phyloP scores from a whole-genome alignment of 2,797 vertebrate species.

The Rhyacichthys aspro region DNA sequence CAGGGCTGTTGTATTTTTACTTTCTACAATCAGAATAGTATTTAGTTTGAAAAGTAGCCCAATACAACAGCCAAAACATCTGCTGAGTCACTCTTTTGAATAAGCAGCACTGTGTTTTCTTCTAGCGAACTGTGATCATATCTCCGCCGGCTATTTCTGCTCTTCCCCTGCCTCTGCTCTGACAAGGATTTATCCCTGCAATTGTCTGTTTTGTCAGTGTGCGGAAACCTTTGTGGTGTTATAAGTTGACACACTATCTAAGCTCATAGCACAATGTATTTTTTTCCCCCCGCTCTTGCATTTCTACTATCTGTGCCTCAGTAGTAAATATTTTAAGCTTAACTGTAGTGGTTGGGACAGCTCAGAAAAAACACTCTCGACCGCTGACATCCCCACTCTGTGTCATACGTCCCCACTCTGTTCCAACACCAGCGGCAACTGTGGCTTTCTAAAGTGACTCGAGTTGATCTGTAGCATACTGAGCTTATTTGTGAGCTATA shows the following conservation, averaged over 20 bases:
- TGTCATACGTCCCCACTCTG: conserved; percentile 15
- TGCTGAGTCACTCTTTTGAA: not conserved
- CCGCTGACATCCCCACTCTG: conserved; percentile 32
- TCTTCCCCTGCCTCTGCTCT: conserved; percentile 14
- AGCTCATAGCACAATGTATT: conserved; percentile 6
- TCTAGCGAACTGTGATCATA: not conserved
- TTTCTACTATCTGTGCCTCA: conserved; percentile 8
- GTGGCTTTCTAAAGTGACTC: conserved; percentile 31
- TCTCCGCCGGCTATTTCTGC: conserved; percentile 9
- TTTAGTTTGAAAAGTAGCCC: no score
- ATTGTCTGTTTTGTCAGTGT: conserved; percentile 3
- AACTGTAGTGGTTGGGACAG: conserved; percentile 25
- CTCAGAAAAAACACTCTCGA: conserved; percentile 29
- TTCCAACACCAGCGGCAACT: conserved; percentile 22
- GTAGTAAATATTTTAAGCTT: conserved; percentile 52
- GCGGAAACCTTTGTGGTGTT: conserved; percentile 12
- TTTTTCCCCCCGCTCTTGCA: conserved; percentile 11
- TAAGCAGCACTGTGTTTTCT: not conserved
- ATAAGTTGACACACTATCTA: conserved; percentile 17
- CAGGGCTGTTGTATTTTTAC: not conserved
- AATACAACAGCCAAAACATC: not conserved
- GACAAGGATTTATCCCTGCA: conserved; percentile 20
- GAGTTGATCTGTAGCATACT: conserved; percentile 27
- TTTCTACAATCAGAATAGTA: not conserved
- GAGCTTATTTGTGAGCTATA: conserved; percentile 31